These are phyloP conservation scores for Dendrolimus pini DNA, from an alignment of 2,888 invertebrate species.

Conservation along the genomic window DNA sequence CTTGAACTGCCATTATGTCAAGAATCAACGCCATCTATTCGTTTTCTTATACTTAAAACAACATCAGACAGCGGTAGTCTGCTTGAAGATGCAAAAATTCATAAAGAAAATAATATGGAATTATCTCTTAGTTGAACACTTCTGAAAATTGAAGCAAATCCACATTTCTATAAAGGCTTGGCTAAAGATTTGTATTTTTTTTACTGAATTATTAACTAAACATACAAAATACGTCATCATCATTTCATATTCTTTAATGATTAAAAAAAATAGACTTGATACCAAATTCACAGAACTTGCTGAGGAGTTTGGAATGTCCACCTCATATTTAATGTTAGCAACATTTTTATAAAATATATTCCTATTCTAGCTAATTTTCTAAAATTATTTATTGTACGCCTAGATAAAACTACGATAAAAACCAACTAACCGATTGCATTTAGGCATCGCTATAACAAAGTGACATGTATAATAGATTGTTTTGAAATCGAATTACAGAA, in stretches of 20 bases:
- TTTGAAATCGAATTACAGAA: slow-evolving; percentile 39
- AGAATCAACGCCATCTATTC: too few relatives aligned
- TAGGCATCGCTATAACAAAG: slow-evolving; percentile 23
- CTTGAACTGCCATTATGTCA: too few relatives aligned
- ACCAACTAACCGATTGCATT: slow-evolving; percentile 20
- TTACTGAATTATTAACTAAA: neutral
- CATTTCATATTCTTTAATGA: slow-evolving; percentile 9
- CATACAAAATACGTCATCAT: neutral
- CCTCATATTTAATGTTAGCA: slow-evolving; percentile 10
- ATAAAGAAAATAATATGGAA: too few relatives aligned
- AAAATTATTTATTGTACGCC: slow-evolving; percentile 15
- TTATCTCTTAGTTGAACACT: too few relatives aligned
- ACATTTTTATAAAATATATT: slow-evolving; percentile 15
- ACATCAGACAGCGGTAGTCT: too few relatives aligned
- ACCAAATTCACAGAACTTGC: slow-evolving; percentile 16
- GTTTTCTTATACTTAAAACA: too few relatives aligned
- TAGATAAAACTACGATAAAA: slow-evolving; percentile 13
- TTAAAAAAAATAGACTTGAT: slow-evolving; percentile 19
- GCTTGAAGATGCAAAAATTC: too few relatives aligned
- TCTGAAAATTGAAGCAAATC: too few relatives aligned
- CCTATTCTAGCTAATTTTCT: slow-evolving; percentile 16
- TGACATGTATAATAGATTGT: slow-evolving; percentile 36
- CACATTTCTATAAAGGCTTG: too few relatives aligned
- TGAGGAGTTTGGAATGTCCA: slow-evolving; percentile 17
- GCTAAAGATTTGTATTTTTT: neutral